Percentiles rank a stretch among this genome's conserved stretches.
Evolutionary conservation across 2,113 vertebrate species (phyloP).

Genomic region (Pavo muticus): DNA sequence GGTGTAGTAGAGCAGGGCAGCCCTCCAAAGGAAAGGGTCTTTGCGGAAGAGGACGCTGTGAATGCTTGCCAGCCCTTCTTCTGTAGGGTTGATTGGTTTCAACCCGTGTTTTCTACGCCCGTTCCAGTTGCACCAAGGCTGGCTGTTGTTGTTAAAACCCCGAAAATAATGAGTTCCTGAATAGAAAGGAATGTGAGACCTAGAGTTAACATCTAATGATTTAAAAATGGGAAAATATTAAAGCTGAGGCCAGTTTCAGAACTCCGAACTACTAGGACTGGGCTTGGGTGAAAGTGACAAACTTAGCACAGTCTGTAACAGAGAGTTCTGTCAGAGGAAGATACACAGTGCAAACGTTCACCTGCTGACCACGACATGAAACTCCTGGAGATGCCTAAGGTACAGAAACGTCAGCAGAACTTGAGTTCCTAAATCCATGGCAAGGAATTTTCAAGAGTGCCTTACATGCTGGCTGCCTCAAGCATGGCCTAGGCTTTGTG

Average conservation of each 20-base stretch:
- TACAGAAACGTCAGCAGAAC: background rate
- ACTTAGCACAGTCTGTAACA: background rate
- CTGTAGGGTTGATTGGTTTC: conserved; percentile 92
- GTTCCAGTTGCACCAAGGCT: conserved; percentile 87
- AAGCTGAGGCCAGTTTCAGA: background rate
- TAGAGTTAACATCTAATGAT: background rate
- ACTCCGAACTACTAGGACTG: background rate
- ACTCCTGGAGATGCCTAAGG: background rate
- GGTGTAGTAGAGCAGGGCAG: conserved; percentile 94
- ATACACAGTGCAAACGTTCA: background rate
- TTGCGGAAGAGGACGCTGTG: conserved; percentile 93
- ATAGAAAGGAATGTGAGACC: background rate
- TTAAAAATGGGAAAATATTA: background rate
- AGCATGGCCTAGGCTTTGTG: background rate
- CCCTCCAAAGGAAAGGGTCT: conserved; percentile 94
- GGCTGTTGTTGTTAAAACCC: conserved; percentile 91
- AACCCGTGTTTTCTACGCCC: conserved; percentile 85
- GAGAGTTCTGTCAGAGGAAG: background rate
- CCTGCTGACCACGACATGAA: background rate
- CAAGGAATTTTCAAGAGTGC: background rate
- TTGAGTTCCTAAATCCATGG: background rate
- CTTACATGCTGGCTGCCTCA: background rate
- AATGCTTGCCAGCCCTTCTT: conserved; percentile 94
- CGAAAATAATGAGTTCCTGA: conserved; percentile 94
- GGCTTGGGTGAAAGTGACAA: background rate